A percentile compares a stretch with the other conserved stretches of the same genome.
phyloP scores from a whole-genome alignment of 2,113 vertebrate genomes.

The Lota lota region DNA sequence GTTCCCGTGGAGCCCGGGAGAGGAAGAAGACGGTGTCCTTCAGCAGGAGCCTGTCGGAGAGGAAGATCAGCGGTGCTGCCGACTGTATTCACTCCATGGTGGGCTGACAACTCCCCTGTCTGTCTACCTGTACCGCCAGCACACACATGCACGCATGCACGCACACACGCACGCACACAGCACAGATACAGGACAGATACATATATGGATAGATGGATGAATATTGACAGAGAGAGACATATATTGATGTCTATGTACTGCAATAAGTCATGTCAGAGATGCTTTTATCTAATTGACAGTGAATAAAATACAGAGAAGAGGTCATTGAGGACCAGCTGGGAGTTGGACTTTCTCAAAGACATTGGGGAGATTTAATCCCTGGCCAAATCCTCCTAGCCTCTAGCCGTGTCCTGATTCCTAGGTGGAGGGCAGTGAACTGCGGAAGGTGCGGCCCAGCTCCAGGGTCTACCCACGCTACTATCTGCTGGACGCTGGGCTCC shows the following conservation, averaged over 20 bases:
- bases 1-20: constrained; percentile 86
- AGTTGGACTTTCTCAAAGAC: too few species aligned
- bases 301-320: too few species aligned
- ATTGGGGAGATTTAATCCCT: too few species aligned
- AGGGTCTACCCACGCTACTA: constrained; percentile 90
- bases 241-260: neutral
- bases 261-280: too few species aligned
- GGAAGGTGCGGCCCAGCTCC: constrained; percentile 89
- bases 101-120: constrained; percentile 14
- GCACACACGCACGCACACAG: too few species aligned
- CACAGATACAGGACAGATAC: too few species aligned
- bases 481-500: constrained; percentile 87
- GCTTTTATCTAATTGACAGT: too few species aligned
- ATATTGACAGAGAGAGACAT: constrained; percentile 1
- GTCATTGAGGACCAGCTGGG: too few species aligned
- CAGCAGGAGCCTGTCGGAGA: constrained; percentile 91
- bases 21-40: constrained; percentile 94
- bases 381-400: too few species aligned
- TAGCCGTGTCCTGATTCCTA: constrained; percentile 14
- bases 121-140: too few species aligned
- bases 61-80: constrained; percentile 90
- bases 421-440: constrained; percentile 87
- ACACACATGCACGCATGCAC: too few species aligned
- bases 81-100: constrained; percentile 93
- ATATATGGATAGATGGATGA: too few species aligned